Evolutionary conservation across 2,113 vertebrate genomes (phyloP).

Genomic region (Lagopus muta): DNA sequence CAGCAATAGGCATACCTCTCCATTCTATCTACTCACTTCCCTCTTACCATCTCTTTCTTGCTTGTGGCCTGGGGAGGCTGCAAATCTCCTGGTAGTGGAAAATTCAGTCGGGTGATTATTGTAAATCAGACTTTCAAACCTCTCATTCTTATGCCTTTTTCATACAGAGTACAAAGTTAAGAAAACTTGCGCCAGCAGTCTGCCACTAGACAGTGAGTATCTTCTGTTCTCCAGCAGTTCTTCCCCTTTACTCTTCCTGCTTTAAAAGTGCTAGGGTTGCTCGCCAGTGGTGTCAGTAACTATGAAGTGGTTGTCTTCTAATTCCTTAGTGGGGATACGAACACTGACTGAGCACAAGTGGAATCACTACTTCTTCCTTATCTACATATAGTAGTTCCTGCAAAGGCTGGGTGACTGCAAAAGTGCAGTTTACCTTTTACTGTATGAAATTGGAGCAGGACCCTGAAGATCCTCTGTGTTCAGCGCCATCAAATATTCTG

Average conservation of each 20-base stretch:
- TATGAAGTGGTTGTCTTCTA: background rate
- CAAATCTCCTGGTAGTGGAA: background rate
- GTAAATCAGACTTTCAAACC: background rate
- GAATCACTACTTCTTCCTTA: background rate
- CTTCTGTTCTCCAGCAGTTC: background rate
- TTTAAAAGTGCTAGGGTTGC: constrained; percentile 30
- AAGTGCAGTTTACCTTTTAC: background rate
- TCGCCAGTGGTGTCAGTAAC: background rate
- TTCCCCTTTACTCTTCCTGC: background rate
- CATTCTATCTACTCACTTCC: background rate
- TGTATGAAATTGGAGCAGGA: background rate
- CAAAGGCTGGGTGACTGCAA: background rate
- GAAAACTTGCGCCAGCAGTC: constrained; percentile 1
- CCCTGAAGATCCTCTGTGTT: background rate
- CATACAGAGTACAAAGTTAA: background rate
- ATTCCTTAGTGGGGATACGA: background rate
- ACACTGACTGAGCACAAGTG: background rate
- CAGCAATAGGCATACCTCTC: rapidly evolving
- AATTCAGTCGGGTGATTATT: background rate
- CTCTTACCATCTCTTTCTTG: background rate
- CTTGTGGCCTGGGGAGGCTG: background rate
- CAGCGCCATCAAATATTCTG: background rate
- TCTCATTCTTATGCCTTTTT: background rate
- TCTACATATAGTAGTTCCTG: background rate
- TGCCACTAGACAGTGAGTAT: background rate